Evolutionary conservation across 1,140 invertebrate species (phyloP), one percentile per base, ranked within the genome.

Genomic region (Maconellicoccus hirsutus): DNA sequence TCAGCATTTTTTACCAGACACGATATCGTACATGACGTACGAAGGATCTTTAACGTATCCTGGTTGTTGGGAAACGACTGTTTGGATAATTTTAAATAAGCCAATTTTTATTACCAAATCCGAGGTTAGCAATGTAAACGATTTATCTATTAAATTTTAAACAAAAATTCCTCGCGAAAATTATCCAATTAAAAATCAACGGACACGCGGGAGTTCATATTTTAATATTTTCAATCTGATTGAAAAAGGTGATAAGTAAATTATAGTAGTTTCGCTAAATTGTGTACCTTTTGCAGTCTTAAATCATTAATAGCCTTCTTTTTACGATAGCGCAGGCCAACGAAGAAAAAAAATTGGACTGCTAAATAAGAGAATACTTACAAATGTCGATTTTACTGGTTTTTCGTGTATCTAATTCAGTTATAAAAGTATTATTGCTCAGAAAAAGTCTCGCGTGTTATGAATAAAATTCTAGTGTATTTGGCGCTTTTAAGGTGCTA

Each of bases 41-140:
- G 95, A 98, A 79, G 95, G 95, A n/a, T 96, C 93, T 66, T 92
- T 93, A 29, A 97, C 95, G 70, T 93, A 93, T 82, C 95, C 95
- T 2, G 91, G 90, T 23, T 94, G 92, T 80, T 93, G 92, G 88
- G 92, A 94, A 80, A 94, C 91, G 19, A 89, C 91, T 10, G 92
- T 95, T 39, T 98, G 95, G 94, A 87, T 97, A 74, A 90, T 98
- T 74, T 85, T 96, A 79, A 97, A 97, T 82, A 95, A 94, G 81
- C 95, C 94, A 63, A 93, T 97, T 79, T 97, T 97, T 83, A 93
- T 94, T 77, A 93, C 91, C 72, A 90, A 90, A 78, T 90, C 92
- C 80, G 90, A 93, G 86, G 90, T 93, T 79, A 80, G 78, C 75
- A 8, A 2, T 52, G 16, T 8, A 33, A 33, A 6, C 29, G 4